Percentiles rank a stretch among this genome's conserved stretches.
Evolutionary conservation across 2,888 invertebrate genomes (phyloP).

Genomic region (Athripsodes cinereus): DNA sequence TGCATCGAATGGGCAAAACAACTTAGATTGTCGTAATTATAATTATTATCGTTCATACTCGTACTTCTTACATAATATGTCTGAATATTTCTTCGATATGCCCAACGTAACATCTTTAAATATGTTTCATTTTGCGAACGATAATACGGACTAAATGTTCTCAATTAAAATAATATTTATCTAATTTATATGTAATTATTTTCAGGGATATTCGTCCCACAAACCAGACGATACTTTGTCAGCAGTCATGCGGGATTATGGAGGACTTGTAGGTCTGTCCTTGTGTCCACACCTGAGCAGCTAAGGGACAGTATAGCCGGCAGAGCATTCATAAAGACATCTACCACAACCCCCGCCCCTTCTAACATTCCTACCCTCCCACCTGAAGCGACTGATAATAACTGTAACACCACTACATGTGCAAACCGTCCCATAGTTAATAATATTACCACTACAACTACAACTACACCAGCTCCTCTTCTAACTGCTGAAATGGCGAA

Average conservation of each 20-base stretch:
- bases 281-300: slow-evolving; percentile 32
- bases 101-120: too few relatives aligned
- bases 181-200: too few relatives aligned
- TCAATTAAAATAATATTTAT: too few relatives aligned
- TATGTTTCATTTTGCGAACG: too few relatives aligned
- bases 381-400: neutral
- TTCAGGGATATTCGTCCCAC: slow-evolving; percentile 52
- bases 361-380: slow-evolving; percentile 4
- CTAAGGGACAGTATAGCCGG: slow-evolving; percentile 16
- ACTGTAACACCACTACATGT: neutral
- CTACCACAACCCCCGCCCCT: slow-evolving; percentile 10
- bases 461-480: slow-evolving; percentile 4
- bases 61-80: too few relatives aligned
- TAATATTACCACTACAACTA: neutral
- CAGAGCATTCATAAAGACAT: slow-evolving; percentile 8
- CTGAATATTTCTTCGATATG: too few relatives aligned
- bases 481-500: slow-evolving; percentile 18
- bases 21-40: too few relatives aligned
- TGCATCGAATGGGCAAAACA: too few relatives aligned
- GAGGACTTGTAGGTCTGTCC: slow-evolving; percentile 53
- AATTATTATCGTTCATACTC: too few relatives aligned
- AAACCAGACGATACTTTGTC: slow-evolving; percentile 54
- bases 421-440: neutral
- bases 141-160: too few relatives aligned
- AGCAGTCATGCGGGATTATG: slow-evolving; percentile 67